Percentiles rank a stretch among this genome's conserved stretches.
These are phyloP conservation scores for Erpetoichthys calabaricus DNA, from an alignment of 2,797 vertebrate species.

Conservation along the genomic window DNA sequence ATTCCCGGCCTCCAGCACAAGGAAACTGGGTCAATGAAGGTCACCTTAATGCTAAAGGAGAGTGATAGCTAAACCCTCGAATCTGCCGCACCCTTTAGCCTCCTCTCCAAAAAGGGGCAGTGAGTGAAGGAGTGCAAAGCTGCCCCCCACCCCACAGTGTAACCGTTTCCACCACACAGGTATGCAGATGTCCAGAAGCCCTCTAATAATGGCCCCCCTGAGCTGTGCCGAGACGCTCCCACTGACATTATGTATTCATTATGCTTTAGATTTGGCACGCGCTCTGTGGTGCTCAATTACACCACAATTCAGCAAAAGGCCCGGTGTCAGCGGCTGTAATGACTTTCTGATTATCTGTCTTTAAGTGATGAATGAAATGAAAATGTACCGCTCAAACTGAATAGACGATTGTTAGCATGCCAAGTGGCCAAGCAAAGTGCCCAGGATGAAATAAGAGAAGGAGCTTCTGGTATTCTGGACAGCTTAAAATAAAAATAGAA, in stretches of 20 bases:
- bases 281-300: slow-evolving; percentile 86
- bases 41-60: no score
- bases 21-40: no score
- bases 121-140: no score
- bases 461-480: no score
- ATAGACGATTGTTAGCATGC: slow-evolving; percentile 56
- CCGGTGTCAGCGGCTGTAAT: slow-evolving; percentile 89
- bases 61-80: no score
- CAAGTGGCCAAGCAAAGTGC: slow-evolving; percentile 51
- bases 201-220: slow-evolving; percentile 18
- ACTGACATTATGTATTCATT: slow-evolving; percentile 87
- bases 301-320: slow-evolving; percentile 75
- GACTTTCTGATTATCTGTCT: slow-evolving; percentile 99
- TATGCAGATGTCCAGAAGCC: slow-evolving; percentile 2
- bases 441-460: slow-evolving; percentile 11
- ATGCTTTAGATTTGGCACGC: slow-evolving; percentile 78
- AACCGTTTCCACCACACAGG: no score
- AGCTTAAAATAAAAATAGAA: no score
- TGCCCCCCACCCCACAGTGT: no score
- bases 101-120: no score
- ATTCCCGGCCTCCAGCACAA: no score
- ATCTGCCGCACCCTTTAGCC: no score
- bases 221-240: slow-evolving; percentile 42
- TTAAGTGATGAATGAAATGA: slow-evolving; percentile 98
- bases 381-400: slow-evolving; percentile 81